Base-by-base conservation (phyloP, 2,113 vertebrate genomes). In the Leptobrachium ailaonicum region DNA sequence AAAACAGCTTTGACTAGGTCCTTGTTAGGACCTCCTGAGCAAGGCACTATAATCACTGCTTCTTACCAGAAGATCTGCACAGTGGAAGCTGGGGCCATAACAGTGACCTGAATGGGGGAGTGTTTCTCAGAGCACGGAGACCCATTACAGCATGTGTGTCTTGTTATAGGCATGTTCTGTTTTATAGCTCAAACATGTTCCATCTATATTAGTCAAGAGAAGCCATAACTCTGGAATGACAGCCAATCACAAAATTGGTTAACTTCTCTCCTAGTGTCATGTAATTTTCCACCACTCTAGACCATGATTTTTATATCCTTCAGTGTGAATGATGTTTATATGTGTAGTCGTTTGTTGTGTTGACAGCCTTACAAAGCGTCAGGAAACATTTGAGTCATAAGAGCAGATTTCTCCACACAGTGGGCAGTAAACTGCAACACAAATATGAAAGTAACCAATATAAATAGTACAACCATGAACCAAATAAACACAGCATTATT, bases 381-480 rank as follows among this genome's bases (percentile, higher is more conserved):
- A 80, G 78, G 63, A 74, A 74, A 58, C 41, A 60, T 68, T 67
- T 47, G 63, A 80, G 78, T 68, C 64, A 66, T 64, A 73, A 56
- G 41, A 56, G 41, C 77, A 66, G n/a, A 74, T 80, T 74, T 68
- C 71, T 80, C 42, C 78, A 68, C 64, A 68, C 53, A 73, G 63
- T 68, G 45, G 78, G 63, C 10, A 74, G 64, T 42, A 68, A 74
- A 50, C 42, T 8, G 47, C 41, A 64, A 66, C 58, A 79, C 69
- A 79, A 79, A 79, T 66, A 73, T 4, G 32, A 54, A 79, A 12
- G 71, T 68, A 74, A 74, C 78, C 71, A 74, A 74, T 54, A 74
- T 74, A 73, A 74, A 80, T 68, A 58, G 71, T n/a, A 41, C 71
- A 74, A 20, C 44, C 70, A 73, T 56, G n/a, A 53, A 67, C 47